These are phyloP conservation scores for Galerucella nymphaeae DNA, from an alignment of 2,888 invertebrate species.

Conservation along the genomic window DNA sequence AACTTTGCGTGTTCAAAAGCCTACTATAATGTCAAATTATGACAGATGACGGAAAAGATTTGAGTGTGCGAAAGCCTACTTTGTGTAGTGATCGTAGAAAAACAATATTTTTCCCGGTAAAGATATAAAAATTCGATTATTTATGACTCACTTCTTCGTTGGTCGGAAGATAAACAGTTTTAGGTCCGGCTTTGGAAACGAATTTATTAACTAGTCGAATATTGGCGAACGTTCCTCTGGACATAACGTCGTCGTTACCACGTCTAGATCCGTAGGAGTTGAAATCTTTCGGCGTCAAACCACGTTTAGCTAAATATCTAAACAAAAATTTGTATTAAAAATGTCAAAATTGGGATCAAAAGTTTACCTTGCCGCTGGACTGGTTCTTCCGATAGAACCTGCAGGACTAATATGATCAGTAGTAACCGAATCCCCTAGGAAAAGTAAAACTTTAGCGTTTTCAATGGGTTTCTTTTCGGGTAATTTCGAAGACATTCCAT, in stretches of 20 bases:
- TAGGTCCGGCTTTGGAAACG: slow-evolving; percentile 81
- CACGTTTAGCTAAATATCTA: slow-evolving; percentile 77
- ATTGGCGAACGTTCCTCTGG: slow-evolving; percentile 97
- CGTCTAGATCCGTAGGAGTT: slow-evolving; percentile 98
- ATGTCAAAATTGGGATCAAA: not conserved
- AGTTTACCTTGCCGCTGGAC: slow-evolving; percentile 80
- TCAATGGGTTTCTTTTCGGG: slow-evolving; percentile 72
- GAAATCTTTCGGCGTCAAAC: slow-evolving; percentile 91
- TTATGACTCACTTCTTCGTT: slow-evolving; percentile 76
- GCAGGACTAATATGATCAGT: slow-evolving; percentile 99
- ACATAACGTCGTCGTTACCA: slow-evolving; percentile 98
- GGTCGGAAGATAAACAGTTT: slow-evolving; percentile 87
- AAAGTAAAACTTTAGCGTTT: slow-evolving; percentile 84
- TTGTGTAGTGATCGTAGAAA: no score
- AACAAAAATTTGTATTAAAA: no score
- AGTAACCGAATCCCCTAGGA: slow-evolving; percentile 96
- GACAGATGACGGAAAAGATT: no score
- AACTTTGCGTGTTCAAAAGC: no score
- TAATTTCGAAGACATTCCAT: slow-evolving; percentile 71
- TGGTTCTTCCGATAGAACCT: slow-evolving; percentile 95
- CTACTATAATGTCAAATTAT: no score
- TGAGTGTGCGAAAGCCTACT: no score
- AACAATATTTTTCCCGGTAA: slow-evolving; percentile 8
- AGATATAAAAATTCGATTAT: not conserved
- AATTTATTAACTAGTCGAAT: slow-evolving; percentile 95